Base-by-base conservation (phyloP, 1,140 invertebrate species). In the Caenorhabditis elegans region DNA sequence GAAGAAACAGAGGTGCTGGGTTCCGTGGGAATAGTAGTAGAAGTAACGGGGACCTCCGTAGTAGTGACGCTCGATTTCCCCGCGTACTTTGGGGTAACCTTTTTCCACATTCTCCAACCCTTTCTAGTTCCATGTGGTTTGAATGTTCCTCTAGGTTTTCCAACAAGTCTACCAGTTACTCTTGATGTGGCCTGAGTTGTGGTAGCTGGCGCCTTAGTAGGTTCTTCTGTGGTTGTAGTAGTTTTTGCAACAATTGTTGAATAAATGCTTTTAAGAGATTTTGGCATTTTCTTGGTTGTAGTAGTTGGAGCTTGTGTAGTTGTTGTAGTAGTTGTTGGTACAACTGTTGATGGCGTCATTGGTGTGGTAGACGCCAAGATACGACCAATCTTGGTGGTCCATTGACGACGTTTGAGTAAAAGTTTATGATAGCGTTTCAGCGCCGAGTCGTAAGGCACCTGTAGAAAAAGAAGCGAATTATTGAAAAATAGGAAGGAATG, bases 341-440 rank as follows among this genome's bases (percentile, higher is more conserved):
- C 8, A 46, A 43, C 43, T n/a, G 70, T 43, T 17, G 60, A 70
- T 22, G 60, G 60, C 19, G 60, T 70, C 60, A 70, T 70, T 8
- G 31, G 60, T 10, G 60, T 43, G 1, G 60, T 70, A 34, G 60
- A 70, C 60, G 60, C 60, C 60, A 70, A 70, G 34, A 70, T 70
- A 39, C 60, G 60, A 34, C 31, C 31, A 70, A 70, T 70, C 60
- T 70, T 70, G 4, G 60, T 70, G 15, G 60, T 70, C 60, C 60
- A 70, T 70, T 70, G 60, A 22, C 60, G 60, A 39, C 60, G 60
- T 39, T 53, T 47, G 6, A 81, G 65, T 46, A 81, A 76, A 43
- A 81, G 80, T 49, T 81, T 76, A 65, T 81, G 80, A 46, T 81
- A 81, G n/a, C 80, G 80, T 48, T 81, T 77, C 34, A 81, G 39